phyloP scores from a whole-genome alignment of 2,888 invertebrate genomes.

The Spilarctia lutea region DNA sequence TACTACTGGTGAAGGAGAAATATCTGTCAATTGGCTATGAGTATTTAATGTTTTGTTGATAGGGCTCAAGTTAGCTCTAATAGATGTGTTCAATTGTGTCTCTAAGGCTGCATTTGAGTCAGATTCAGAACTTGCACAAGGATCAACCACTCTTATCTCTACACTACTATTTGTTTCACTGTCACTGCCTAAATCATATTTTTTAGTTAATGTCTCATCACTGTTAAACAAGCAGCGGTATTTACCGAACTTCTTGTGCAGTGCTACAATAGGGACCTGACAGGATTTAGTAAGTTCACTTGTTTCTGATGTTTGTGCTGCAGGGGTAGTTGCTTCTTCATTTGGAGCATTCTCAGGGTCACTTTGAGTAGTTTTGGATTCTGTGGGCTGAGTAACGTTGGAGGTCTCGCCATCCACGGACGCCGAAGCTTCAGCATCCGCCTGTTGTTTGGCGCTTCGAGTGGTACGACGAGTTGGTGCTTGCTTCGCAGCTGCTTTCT shows the following conservation, averaged over 20 bases:
- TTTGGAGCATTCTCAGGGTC: constrained; percentile 35
- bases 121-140: constrained; percentile 82
- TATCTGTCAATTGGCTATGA: constrained; percentile 63
- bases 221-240: constrained; percentile 82
- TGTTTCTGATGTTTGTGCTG: constrained; percentile 54
- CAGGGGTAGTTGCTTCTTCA: constrained; percentile 32
- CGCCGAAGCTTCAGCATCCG: constrained; percentile 53
- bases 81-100: constrained; percentile 72
- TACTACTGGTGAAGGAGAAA: constrained; percentile 60
- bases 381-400: constrained; percentile 27
- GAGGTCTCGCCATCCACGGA: constrained; percentile 66
- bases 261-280: constrained; percentile 69
- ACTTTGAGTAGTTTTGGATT: constrained; percentile 27
- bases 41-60: constrained; percentile 56
- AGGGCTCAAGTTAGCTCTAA: constrained; percentile 67
- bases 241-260: constrained; percentile 87
- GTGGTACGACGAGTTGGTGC: constrained; percentile 71
- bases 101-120: constrained; percentile 80
- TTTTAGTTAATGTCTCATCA: constrained; percentile 71
- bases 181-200: constrained; percentile 80
- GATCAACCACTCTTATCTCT: constrained; percentile 78
- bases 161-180: constrained; percentile 83
- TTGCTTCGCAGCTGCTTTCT: constrained; percentile 72
- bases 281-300: constrained; percentile 58
- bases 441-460: constrained; percentile 74